Evolutionary conservation across 2,888 invertebrate genomes (phyloP).

Genomic region (Anticlea derivata): DNA sequence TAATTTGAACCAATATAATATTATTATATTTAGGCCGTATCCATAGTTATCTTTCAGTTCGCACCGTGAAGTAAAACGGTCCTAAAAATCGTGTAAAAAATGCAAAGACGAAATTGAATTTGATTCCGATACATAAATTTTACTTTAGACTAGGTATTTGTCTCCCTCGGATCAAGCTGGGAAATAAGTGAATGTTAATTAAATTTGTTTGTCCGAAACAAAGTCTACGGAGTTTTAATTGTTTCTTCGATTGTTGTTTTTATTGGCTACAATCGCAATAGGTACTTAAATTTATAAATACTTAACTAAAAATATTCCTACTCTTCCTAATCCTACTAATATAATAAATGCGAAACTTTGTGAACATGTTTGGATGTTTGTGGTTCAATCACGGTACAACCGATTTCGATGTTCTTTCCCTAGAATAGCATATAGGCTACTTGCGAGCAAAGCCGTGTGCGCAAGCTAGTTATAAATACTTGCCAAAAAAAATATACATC

Average conservation of each 20-base stretch:
- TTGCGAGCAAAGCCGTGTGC: no score
- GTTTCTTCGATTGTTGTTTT: slow-evolving; percentile 49
- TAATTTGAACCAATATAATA: no score
- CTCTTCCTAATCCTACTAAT: no score
- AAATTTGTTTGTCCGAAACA: slow-evolving; percentile 74
- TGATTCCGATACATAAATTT: slow-evolving; percentile 84
- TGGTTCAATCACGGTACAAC: no score
- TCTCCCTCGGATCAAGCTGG: slow-evolving; percentile 77
- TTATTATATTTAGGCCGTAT: slow-evolving; percentile 30
- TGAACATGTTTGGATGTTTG: no score
- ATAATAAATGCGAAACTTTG: no score
- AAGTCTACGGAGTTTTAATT: slow-evolving; percentile 71
- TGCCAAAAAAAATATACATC: no score
- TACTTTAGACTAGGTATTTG: slow-evolving; percentile 75
- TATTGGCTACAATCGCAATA: slow-evolving; percentile 18
- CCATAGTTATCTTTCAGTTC: slow-evolving; percentile 53
- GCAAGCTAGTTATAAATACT: no score
- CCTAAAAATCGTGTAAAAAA: slow-evolving; percentile 78
- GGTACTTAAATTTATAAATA: no score
- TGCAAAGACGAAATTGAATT: slow-evolving; percentile 82
- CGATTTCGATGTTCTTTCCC: no score
- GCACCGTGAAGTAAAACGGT: slow-evolving; percentile 59
- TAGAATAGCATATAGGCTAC: no score
- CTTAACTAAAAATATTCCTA: no score
- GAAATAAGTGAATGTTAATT: slow-evolving; percentile 77